phyloP scores from a whole-genome alignment of 2,888 invertebrate genomes.

The Drosophila quinaria region DNA sequence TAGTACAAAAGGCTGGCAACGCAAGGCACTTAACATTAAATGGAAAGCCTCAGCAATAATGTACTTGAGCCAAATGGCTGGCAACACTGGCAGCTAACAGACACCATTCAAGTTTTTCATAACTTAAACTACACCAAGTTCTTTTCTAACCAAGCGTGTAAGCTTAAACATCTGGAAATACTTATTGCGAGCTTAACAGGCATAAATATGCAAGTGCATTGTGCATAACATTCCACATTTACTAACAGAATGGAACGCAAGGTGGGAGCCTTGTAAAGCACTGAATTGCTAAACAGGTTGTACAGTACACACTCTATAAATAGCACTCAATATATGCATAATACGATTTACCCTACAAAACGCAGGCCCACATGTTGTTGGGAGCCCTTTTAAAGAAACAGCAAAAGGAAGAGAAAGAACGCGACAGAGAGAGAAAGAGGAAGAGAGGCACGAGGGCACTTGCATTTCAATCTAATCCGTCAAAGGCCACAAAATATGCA shows the following conservation, averaged over 20 bases:
- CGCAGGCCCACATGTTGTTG: conserved; percentile 6
- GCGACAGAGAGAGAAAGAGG: background rate
- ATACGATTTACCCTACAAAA: background rate
- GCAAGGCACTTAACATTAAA: background rate
- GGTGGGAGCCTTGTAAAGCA: background rate
- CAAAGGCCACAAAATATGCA: conserved; percentile 11
- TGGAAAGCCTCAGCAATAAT: no score
- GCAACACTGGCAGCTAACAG: background rate
- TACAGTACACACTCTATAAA: conserved; percentile 28
- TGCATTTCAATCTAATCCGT: conserved; percentile 17
- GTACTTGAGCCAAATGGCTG: background rate
- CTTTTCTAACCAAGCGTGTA: background rate
- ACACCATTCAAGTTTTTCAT: background rate
- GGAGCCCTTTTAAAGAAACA: background rate
- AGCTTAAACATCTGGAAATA: conserved; percentile 1
- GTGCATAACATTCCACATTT: conserved; percentile 2
- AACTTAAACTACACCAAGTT: background rate
- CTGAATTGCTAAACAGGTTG: conserved; percentile 2
- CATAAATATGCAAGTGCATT: conserved; percentile 25
- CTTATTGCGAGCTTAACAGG: conserved; percentile 7
- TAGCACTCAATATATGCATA: conserved; percentile 43
- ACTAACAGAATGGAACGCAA: background rate
- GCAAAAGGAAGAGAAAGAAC: background rate
- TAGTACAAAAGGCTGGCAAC: background rate
- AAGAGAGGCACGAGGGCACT: background rate